phyloP scores from a whole-genome alignment of 2,888 invertebrate species.

The Sinohyriopsis cumingii region DNA sequence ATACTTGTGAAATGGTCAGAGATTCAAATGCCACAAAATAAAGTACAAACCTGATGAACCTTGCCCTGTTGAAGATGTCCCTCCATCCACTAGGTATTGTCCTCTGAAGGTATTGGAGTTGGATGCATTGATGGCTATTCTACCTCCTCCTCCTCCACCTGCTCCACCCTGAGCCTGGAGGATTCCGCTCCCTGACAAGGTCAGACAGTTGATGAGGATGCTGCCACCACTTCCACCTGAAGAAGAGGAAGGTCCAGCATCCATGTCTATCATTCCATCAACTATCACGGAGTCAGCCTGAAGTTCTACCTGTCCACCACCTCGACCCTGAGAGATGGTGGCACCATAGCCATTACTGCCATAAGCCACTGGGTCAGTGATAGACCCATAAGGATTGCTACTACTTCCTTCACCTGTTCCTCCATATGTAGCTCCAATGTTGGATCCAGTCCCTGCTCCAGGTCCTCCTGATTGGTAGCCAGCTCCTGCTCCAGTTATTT shows the following conservation, averaged over 20 bases:
- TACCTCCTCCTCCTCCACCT: constrained; percentile 51
- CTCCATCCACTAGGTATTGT: constrained; percentile 11
- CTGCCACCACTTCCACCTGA: constrained; percentile 55
- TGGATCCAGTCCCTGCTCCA: constrained; percentile 27
- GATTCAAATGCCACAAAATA: no score
- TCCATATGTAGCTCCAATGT: constrained; percentile 45
- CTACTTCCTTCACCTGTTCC: constrained; percentile 39
- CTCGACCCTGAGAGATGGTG: constrained; percentile 25
- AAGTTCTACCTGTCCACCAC: constrained; percentile 51
- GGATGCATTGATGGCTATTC: constrained; percentile 21
- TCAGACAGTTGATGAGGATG: constrained; percentile 26
- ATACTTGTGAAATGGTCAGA: no score
- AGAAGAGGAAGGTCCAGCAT: constrained; percentile 10
- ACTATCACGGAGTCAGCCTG: constrained; percentile 20
- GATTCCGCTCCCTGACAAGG: constrained; percentile 39
- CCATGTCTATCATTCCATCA: constrained; percentile 49
- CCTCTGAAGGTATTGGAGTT: constrained; percentile 25
- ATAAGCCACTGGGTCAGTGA: constrained; percentile 40
- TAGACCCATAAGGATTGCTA: constrained; percentile 41
- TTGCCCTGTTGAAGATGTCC: no score
- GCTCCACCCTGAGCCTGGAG: constrained; percentile 41
- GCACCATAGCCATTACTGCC: constrained; percentile 53
- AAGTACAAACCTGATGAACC: no score
- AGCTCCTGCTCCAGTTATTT: constrained; percentile 41
- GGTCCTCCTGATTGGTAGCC: constrained; percentile 42